phyloP scores from a whole-genome alignment of 2,797 vertebrate species.

The Lagodon rhomboides region DNA sequence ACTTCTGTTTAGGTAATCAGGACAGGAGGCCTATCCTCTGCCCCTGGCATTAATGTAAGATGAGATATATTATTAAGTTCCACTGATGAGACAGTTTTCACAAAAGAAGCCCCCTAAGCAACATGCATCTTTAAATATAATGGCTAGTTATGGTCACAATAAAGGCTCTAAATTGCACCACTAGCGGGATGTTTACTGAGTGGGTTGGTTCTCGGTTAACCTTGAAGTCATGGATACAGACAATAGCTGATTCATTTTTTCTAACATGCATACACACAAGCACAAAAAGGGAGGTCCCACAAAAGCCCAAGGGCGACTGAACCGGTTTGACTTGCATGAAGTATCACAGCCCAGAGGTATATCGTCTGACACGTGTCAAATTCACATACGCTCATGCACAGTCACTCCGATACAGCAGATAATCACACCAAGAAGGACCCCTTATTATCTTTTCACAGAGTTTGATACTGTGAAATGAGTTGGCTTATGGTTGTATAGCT shows the following conservation, averaged over 20 bases:
- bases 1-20: not conserved
- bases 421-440: not conserved
- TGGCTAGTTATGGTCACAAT: constrained; percentile 8
- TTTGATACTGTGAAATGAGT: constrained; percentile 15
- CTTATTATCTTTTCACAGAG: constrained; percentile 37
- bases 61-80: constrained; percentile 1
- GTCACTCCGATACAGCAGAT: not conserved
- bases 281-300: constrained; percentile 34
- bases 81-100: constrained; percentile 17
- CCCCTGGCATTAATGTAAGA: constrained; percentile 1
- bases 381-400: not conserved
- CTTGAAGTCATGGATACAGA: constrained; percentile 20
- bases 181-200: not conserved
- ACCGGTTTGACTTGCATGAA: constrained; percentile 75
- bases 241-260: not conserved
- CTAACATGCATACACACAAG: not conserved
- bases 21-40: constrained; percentile 4
- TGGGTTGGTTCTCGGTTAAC: constrained; percentile 14
- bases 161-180: constrained; percentile 28
- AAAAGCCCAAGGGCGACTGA: constrained; percentile 40
- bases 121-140: constrained; percentile 6
- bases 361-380: constrained; percentile 19
- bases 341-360: constrained; percentile 59
- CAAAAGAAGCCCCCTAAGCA: constrained; percentile 9
- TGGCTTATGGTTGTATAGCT: not conserved